Percentiles rank a stretch among this genome's conserved stretches.
Conservation (phyloP, 2,113 vertebrate species). For the Saguinus imperator region DNA sequence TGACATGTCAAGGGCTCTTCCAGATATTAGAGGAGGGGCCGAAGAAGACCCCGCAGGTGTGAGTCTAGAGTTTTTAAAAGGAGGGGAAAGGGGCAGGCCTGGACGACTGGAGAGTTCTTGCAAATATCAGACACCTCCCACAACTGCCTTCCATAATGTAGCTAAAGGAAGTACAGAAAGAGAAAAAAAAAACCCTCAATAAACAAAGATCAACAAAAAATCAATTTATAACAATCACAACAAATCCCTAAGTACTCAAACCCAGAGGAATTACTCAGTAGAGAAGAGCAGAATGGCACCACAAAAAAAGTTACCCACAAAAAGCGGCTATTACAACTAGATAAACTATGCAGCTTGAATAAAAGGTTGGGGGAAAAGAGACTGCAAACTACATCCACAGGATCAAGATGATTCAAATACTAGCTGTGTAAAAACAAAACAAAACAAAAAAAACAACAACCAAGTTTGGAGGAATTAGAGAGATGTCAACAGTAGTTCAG, state of each 20-base stretch:
- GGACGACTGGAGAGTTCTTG: neutral
- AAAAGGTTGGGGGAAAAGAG: neutral
- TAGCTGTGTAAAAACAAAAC: neutral
- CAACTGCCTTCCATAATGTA: neutral
- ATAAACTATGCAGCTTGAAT: neutral
- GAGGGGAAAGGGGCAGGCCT: neutral
- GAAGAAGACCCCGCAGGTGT: neutral
- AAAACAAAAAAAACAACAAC: neutral
- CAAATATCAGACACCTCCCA: neutral
- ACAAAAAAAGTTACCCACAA: neutral
- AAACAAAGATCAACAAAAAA: neutral
- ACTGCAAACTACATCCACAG: neutral
- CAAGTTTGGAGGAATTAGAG: neutral
- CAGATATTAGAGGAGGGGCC: neutral
- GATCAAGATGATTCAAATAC: neutral
- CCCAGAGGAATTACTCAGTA: neutral
- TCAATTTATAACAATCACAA: neutral
- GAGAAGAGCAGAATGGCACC: neutral
- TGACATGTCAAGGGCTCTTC: neutral
- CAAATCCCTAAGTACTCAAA: slow-evolving; percentile 13
- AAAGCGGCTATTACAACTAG: neutral
- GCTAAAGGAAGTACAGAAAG: slow-evolving; percentile 1
- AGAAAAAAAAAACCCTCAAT: neutral
- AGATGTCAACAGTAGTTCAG: neutral
- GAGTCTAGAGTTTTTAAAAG: neutral